Evolutionary conservation across 2,113 vertebrate genomes (phyloP).

Genomic region (Galbula dea): DNA sequence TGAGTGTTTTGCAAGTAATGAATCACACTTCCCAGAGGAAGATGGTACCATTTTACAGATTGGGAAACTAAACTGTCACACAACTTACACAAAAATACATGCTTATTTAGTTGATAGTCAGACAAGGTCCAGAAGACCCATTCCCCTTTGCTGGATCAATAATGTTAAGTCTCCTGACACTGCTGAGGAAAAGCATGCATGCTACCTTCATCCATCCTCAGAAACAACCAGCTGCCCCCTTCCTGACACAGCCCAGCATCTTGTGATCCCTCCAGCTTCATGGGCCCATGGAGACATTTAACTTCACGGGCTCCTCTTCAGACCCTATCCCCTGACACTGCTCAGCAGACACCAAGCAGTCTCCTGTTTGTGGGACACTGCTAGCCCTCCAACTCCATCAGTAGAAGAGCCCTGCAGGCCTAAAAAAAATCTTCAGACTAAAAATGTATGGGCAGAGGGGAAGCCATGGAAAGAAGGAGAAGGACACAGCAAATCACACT

Average conservation of each 20-base stretch:
- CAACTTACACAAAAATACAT: not conserved
- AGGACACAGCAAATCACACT: not conserved
- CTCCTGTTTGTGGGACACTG: not conserved
- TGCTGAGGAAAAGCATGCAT: not conserved
- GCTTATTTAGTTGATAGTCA: not conserved
- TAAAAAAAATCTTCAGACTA: not conserved
- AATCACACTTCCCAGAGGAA: not conserved
- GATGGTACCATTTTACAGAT: not conserved
- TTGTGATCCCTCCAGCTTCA: not conserved
- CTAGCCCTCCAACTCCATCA: not conserved
- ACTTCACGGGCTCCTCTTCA: not conserved
- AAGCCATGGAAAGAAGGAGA: not conserved
- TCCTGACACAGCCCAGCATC: not conserved
- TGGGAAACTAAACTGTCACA: not conserved
- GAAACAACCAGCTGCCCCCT: not conserved
- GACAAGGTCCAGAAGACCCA: not conserved
- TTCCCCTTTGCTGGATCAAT: not conserved
- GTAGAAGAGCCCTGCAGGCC: not conserved
- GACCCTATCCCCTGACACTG: not conserved
- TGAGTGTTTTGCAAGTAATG: not conserved
- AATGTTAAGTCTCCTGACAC: not conserved
- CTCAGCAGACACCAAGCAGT: accelerated
- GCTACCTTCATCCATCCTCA: not conserved
- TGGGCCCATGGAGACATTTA: not conserved
- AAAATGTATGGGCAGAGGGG: not conserved